Conservation (phyloP, 2,888 invertebrate species). For the Drosophila hawaiiensis region DNA sequence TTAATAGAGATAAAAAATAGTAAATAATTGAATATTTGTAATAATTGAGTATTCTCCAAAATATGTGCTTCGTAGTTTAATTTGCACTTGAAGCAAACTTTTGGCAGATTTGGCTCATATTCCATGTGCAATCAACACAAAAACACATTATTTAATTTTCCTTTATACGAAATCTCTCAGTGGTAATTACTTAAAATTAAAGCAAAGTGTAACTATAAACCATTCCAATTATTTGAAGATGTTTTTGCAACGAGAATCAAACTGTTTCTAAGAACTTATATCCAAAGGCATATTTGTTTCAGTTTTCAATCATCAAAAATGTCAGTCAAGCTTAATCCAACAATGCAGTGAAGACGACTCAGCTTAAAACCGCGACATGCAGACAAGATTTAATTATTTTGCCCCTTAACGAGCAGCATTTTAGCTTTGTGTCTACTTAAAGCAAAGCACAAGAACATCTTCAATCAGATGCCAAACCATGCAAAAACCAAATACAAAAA, state of each 20-base stretch:
- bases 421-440: neutral
- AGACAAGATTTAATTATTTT: neutral
- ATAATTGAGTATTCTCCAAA: neutral
- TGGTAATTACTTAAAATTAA: neutral
- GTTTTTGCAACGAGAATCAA: neutral
- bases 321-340: neutral
- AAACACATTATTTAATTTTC: neutral
- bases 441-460: slow-evolving; percentile 7
- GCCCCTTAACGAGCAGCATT: neutral
- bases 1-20: neutral
- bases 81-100: neutral
- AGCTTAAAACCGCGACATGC: neutral
- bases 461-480: slow-evolving; percentile 8
- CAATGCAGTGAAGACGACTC: neutral
- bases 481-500: neutral
- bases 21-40: neutral
- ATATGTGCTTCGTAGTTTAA: neutral
- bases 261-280: neutral
- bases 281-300: neutral
- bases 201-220: neutral
- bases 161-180: neutral
- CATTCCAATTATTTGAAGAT: slow-evolving; percentile 1
- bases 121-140: neutral
- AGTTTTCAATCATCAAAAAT: neutral
- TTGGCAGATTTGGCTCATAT: neutral